phyloP scores from a whole-genome alignment of 1,140 invertebrate species.

The Drosophila parabipectinata region DNA sequence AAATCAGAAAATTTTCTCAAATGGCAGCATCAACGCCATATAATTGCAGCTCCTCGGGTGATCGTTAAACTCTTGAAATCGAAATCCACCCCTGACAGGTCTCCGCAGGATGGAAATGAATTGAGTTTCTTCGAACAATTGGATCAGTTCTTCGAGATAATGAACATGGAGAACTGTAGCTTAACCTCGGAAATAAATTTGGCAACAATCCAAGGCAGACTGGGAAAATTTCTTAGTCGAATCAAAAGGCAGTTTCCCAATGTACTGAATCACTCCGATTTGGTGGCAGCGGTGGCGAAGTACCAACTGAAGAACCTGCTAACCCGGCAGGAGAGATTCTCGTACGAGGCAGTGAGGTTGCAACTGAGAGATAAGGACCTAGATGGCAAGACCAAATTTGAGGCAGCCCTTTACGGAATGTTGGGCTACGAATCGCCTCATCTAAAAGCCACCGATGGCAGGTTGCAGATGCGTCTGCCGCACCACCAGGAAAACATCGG shows the following conservation, averaged over 20 bases:
- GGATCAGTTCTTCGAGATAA: conserved; percentile 45
- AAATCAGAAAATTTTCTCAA: not conserved
- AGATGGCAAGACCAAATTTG: not conserved
- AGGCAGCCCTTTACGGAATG: conserved; percentile 46
- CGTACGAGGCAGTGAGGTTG: conserved; percentile 28
- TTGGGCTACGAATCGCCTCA: conserved; percentile 47
- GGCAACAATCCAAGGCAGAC: not conserved
- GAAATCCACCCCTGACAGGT: conserved; percentile 38
- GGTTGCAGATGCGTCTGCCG: conserved; percentile 42
- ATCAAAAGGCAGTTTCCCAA: not conserved
- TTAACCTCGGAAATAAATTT: not conserved
- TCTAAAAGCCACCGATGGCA: conserved; percentile 19
- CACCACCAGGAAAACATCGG: conserved; percentile 47
- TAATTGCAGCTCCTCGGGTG: conserved; percentile 37
- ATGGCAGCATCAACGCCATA: conserved; percentile 36
- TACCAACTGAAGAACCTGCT: conserved; percentile 28
- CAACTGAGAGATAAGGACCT: conserved; percentile 7
- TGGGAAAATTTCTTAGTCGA: not conserved
- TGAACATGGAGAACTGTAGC: not conserved
- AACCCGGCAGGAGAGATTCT: conserved; percentile 3
- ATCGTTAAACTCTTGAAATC: conserved; percentile 43
- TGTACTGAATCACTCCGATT: not conserved
- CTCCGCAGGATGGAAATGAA: not conserved
- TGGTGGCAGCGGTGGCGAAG: conserved; percentile 2
- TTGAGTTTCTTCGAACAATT: conserved; percentile 52